Conservation (phyloP, 2,113 vertebrate species). For the Pteruthius melanotis region DNA sequence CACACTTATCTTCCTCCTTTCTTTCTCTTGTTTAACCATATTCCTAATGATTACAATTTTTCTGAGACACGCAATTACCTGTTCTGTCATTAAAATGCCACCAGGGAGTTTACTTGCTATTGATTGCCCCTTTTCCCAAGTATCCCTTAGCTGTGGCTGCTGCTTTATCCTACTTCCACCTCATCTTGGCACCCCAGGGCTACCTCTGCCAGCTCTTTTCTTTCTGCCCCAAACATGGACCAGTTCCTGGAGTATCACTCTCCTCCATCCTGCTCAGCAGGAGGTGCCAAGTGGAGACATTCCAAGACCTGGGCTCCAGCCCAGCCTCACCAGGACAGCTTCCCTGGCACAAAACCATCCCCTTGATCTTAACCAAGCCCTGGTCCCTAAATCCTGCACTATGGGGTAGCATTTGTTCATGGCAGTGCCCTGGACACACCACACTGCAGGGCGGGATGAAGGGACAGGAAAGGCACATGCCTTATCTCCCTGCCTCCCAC, state of each 20-base stretch:
- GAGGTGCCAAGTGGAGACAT: accelerated
- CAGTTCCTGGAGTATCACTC: neutral
- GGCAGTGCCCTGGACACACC: accelerated
- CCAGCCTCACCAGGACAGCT: neutral
- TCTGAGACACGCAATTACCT: neutral
- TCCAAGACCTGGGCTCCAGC: neutral
- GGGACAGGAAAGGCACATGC: neutral
- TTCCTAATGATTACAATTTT: neutral
- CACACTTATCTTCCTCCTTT: neutral
- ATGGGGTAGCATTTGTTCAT: neutral
- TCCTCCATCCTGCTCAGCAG: neutral
- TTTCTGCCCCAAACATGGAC: neutral
- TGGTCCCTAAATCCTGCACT: neutral
- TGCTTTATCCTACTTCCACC: neutral
- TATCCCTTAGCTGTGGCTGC: neutral
- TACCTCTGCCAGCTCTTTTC: neutral
- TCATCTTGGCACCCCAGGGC: neutral
- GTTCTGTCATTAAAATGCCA: neutral
- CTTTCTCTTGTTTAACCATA: neutral
- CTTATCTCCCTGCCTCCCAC: neutral
- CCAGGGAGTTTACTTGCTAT: neutral
- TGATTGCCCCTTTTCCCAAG: neutral
- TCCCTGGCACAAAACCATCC: neutral
- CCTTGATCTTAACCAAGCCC: neutral
- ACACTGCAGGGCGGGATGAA: neutral